phyloP scores from a whole-genome alignment of 2,888 invertebrate species.

The Dugesia japonica region DNA sequence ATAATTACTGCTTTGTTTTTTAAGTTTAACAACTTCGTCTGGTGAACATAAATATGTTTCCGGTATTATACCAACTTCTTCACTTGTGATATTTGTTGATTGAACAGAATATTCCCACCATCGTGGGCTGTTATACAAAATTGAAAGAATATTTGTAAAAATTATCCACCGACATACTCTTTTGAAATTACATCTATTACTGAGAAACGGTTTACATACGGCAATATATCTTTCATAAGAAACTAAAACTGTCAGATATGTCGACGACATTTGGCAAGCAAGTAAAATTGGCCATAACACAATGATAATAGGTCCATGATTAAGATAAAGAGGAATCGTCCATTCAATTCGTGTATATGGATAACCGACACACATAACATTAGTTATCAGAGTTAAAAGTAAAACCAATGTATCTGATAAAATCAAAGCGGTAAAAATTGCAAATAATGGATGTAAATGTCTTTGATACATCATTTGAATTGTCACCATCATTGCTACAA shows the following conservation, averaged over 20 bases:
- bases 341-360: not conserved
- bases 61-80: not conserved
- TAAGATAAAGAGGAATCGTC: conserved; percentile 8
- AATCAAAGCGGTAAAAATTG: conserved; percentile 28
- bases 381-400: conserved; percentile 23
- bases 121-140: conserved; percentile 38
- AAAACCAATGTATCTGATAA: conserved; percentile 27
- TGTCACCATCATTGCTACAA: conserved; percentile 26
- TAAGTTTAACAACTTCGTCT: not conserved
- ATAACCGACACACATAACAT: conserved; percentile 28
- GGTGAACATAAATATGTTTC: not conserved
- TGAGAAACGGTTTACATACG: conserved; percentile 37
- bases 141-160: conserved; percentile 26
- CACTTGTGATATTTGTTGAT: conserved; percentile 31
- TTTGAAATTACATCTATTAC: conserved; percentile 32
- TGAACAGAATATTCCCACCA: conserved; percentile 36
- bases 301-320: conserved; percentile 26
- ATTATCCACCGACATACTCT: conserved; percentile 36
- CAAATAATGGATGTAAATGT: conserved; percentile 12
- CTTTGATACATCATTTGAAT: conserved; percentile 17
- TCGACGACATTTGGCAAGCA: conserved; percentile 38
- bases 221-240: conserved; percentile 39
- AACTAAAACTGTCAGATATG: conserved; percentile 39
- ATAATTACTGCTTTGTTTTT: not conserved
- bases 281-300: conserved; percentile 38